A percentile compares a stretch with the other conserved stretches of the same genome.
Conservation (phyloP, 92 coral and sea anemone species). For the Zoanthus sociatus region DNA sequence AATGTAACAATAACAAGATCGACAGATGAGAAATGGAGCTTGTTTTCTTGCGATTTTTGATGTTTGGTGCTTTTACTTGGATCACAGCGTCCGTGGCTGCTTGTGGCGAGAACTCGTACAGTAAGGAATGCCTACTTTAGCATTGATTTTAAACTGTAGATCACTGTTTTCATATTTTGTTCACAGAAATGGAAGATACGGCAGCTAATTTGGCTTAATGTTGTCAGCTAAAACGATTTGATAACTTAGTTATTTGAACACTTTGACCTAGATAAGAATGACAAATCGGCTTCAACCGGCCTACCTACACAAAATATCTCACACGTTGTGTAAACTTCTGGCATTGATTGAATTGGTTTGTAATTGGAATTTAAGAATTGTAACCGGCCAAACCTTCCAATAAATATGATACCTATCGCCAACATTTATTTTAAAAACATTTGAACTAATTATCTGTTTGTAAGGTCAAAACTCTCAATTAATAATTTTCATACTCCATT, state of each 20-base stretch:
- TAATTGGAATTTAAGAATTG: background rate
- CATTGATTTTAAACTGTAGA: background rate
- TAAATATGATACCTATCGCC: background rate
- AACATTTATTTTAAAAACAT: background rate
- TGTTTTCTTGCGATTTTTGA: background rate
- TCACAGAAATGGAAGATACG: background rate
- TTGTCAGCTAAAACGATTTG: background rate
- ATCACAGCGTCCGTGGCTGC: slow-evolving; percentile 13
- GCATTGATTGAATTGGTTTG: background rate
- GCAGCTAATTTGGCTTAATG: background rate
- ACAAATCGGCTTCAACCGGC: background rate
- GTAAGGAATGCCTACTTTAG: slow-evolving; percentile 11
- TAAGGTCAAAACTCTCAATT: no score
- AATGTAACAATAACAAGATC: background rate
- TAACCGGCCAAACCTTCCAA: background rate
- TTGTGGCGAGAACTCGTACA: slow-evolving; percentile 29
- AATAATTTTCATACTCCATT: no score
- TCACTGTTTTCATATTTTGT: background rate
- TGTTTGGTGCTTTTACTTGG: background rate
- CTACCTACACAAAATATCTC: background rate
- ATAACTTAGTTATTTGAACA: background rate
- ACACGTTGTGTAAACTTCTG: background rate
- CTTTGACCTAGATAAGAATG: background rate
- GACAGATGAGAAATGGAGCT: background rate
- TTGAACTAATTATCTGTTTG: no score